Evolutionary conservation across 2,113 vertebrate species (phyloP).

Genomic region (Xiphophorus couchianus): DNA sequence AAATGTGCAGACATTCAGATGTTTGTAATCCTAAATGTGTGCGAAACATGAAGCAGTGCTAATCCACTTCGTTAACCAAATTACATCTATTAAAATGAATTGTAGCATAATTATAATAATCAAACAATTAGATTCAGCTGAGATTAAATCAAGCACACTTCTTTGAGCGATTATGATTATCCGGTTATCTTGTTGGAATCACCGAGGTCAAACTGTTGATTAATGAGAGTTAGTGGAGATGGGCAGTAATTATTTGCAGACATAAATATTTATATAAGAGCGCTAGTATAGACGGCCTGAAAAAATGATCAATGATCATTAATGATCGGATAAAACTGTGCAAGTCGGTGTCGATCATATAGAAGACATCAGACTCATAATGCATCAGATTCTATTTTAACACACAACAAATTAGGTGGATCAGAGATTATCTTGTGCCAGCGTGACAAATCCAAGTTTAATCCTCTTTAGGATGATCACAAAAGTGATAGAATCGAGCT

Average conservation of each 20-base stretch:
- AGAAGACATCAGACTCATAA: slow-evolving; percentile 7
- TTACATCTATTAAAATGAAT: slow-evolving; percentile 2
- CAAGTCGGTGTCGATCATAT: slow-evolving; percentile 30
- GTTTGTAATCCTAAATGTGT: neutral
- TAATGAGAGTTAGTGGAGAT: neutral
- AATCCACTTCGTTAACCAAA: neutral
- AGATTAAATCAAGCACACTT: slow-evolving; percentile 15
- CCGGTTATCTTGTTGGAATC: neutral
- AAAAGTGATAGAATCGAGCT: slow-evolving; percentile 56
- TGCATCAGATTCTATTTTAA: slow-evolving; percentile 20
- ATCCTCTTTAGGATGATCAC: slow-evolving; percentile 58
- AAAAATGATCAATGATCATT: neutral
- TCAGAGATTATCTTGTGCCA: slow-evolving; percentile 60
- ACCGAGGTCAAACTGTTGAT: slow-evolving; percentile 9
- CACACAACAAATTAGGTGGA: slow-evolving; percentile 49
- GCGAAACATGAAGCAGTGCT: neutral
- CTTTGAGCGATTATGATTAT: slow-evolving; percentile 5
- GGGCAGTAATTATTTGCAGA: neutral
- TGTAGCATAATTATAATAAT: neutral
- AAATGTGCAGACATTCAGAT: neutral
- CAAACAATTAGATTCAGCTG: slow-evolving; percentile 21
- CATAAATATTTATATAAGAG: slow-evolving; percentile 16
- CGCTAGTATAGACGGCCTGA: neutral
- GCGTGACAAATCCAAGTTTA: slow-evolving; percentile 55
- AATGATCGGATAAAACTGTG: slow-evolving; percentile 19